These are phyloP conservation scores for Lampris megalopsis DNA, from an alignment of 2,113 vertebrate species.

Conservation along the genomic window DNA sequence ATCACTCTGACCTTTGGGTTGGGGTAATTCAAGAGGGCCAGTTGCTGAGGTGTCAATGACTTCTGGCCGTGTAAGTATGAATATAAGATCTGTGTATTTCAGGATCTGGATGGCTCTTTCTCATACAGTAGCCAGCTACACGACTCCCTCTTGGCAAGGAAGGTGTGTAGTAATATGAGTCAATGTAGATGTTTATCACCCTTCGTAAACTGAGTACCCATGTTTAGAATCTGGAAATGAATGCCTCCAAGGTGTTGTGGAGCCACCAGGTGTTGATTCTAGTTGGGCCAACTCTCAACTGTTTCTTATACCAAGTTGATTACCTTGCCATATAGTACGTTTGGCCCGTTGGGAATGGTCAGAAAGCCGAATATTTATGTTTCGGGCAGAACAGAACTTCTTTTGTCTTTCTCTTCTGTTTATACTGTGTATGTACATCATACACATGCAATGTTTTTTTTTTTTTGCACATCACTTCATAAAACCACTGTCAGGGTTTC, in stretches of 20 bases:
- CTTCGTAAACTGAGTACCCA: conserved; percentile 6
- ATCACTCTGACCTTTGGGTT: conserved; percentile 56
- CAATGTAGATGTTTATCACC: conserved; percentile 25
- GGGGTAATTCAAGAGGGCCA: conserved; percentile 56
- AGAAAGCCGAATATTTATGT: not conserved
- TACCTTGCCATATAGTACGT: not conserved
- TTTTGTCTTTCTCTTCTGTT: not conserved
- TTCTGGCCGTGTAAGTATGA: conserved; percentile 36
- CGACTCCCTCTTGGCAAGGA: conserved; percentile 42
- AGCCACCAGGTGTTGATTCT: not conserved
- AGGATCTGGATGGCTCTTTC: conserved; percentile 24
- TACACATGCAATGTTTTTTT: conserved; percentile 3
- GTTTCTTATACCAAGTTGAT: not conserved
- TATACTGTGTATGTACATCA: not conserved
- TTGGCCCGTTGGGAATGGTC: no score
- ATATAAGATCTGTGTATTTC: conserved; percentile 41
- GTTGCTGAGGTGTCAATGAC: conserved; percentile 54
- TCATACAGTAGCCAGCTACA: conserved; percentile 37
- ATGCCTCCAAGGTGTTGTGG: not conserved
- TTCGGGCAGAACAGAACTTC: not conserved
- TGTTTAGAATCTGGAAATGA: conserved; percentile 7
- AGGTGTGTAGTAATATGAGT: conserved; percentile 20
- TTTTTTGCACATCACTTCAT: conserved; percentile 1
- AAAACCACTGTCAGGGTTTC: conserved; percentile 28
- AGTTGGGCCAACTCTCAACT: not conserved